Conservation (phyloP, 1,140 invertebrate species). For the Amphibalanus amphitrite region DNA sequence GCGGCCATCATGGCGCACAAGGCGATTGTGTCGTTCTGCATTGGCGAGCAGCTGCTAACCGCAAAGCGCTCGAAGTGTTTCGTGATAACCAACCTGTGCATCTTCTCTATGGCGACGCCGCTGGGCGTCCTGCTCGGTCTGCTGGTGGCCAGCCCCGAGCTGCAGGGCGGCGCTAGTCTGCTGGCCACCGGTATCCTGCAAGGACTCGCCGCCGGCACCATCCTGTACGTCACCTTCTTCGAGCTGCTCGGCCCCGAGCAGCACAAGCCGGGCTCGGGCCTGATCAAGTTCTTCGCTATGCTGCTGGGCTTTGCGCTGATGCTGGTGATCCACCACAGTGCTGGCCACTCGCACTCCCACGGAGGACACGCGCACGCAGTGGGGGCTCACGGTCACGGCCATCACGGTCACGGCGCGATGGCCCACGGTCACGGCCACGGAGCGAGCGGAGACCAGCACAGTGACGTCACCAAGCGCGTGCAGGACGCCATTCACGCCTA, state of each 20-base stretch:
- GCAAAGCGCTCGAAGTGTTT: constrained; percentile 18
- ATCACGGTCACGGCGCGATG: no score
- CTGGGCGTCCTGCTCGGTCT: constrained; percentile 19
- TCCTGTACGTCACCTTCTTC: constrained; percentile 18
- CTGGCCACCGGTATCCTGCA: constrained; percentile 12
- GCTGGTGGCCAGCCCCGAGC: constrained; percentile 7
- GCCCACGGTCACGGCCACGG: no score
- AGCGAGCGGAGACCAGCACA: constrained; percentile 22
- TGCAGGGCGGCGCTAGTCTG: not conserved
- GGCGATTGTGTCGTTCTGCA: constrained; percentile 37
- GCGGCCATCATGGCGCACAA: constrained; percentile 33
- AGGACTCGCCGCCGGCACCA: constrained; percentile 15
- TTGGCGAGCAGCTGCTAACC: constrained; percentile 32
- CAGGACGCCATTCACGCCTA: not conserved
- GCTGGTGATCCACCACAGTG: constrained; percentile 23
- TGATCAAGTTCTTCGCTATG: constrained; percentile 39
- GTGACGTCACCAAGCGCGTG: not conserved
- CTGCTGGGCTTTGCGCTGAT: constrained; percentile 39
- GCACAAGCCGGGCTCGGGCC: constrained; percentile 39
- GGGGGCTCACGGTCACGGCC: constrained; percentile 63
- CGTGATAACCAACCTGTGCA: constrained; percentile 11
- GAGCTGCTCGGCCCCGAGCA: constrained; percentile 17
- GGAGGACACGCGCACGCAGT: constrained; percentile 67
- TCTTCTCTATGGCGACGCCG: constrained; percentile 16
- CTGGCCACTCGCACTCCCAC: constrained; percentile 11